Evolutionary conservation across 2,888 invertebrate genomes (phyloP).

Genomic region (Nomada hirtipes): DNA sequence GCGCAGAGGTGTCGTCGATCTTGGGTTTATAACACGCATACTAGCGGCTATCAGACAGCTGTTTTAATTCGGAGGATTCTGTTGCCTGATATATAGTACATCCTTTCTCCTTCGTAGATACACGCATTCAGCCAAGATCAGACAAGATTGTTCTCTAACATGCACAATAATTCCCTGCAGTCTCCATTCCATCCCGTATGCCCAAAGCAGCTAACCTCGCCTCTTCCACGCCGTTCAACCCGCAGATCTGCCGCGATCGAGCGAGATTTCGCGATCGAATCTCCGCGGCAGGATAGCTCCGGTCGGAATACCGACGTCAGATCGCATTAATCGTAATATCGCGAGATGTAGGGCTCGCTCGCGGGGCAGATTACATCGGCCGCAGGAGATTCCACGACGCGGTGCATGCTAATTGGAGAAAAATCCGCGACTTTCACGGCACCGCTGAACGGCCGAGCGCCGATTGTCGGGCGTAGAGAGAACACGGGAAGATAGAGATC

Average conservation of each 20-base stretch:
- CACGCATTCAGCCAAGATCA: too few species aligned
- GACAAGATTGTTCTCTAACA: too few species aligned
- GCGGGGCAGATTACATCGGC: slow-evolving; percentile 64
- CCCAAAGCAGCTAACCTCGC: too few species aligned
- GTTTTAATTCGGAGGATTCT: too few species aligned
- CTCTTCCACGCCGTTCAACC: neutral
- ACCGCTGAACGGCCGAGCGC: slow-evolving; percentile 51
- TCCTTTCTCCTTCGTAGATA: too few species aligned
- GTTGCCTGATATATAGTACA: too few species aligned
- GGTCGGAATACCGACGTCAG: slow-evolving; percentile 70
- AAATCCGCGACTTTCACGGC: slow-evolving; percentile 67
- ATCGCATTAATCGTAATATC: slow-evolving; percentile 76
- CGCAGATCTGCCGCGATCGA: slow-evolving; percentile 29
- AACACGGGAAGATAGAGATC: slow-evolving; percentile 74
- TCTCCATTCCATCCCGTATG: too few species aligned
- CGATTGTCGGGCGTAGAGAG: slow-evolving; percentile 70
- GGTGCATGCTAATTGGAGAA: slow-evolving; percentile 77
- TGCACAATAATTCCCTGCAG: too few species aligned
- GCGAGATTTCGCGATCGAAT: slow-evolving; percentile 21
- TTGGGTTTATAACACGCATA: too few species aligned
- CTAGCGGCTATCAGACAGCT: too few species aligned
- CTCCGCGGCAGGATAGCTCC: slow-evolving; percentile 24
- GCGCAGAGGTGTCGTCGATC: too few species aligned
- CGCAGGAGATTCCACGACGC: slow-evolving; percentile 70
- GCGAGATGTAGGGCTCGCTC: slow-evolving; percentile 59